Evolutionary conservation across 2,113 vertebrate species (phyloP), one percentile per base, ranked within the genome.

Genomic region (Enhydra lutris): DNA sequence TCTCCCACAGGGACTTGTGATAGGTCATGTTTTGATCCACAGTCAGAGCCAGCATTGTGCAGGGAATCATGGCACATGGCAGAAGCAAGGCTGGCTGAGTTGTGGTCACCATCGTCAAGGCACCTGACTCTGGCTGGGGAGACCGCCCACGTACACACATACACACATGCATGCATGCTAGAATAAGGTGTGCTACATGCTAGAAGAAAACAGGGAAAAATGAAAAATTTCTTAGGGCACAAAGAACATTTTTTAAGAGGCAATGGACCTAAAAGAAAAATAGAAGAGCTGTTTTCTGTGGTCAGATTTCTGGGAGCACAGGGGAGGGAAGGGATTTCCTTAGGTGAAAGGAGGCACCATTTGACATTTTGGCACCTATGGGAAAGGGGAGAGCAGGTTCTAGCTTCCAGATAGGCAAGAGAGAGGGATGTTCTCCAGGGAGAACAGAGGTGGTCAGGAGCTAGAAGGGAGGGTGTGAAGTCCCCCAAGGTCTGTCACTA

Each of bases 141-240:
- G 23, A 61, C 17, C 39, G 26, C n/a, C 24, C 36, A 20, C 8
- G 13, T 47, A 34, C 29, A 90, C 42, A 63, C 7, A 78, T n/a
- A 36, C 23, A 29, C 4, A 21, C 12, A 2, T 24, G n/a, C 31
- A 50, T 24, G 36, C 79, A 39, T 7, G 18, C 34, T 42, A 67
- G 61, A 94, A 42, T 78, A 42, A 78, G 63, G n/a, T 73, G 34
- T 45, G 21, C 14, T 67, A 69, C 59, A n/a, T n/a, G 7, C 31
- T 29, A 94, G 31, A 71, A 94, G 50, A 81, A 73, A 83, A 57
- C 29, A 45, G 79, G 29, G n/a, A 31, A 82, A 47, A 57, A 69
- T 61, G 4, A 39, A 39, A 39, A 73, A 39, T 26, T n/a, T 92
- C 59, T 57, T 34, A 57, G 67, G n/a, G 39, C 55, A 50, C 31